phyloP scores from a whole-genome alignment of 2,113 vertebrate species.

The Speoplatyrhinus poulsoni region DNA sequence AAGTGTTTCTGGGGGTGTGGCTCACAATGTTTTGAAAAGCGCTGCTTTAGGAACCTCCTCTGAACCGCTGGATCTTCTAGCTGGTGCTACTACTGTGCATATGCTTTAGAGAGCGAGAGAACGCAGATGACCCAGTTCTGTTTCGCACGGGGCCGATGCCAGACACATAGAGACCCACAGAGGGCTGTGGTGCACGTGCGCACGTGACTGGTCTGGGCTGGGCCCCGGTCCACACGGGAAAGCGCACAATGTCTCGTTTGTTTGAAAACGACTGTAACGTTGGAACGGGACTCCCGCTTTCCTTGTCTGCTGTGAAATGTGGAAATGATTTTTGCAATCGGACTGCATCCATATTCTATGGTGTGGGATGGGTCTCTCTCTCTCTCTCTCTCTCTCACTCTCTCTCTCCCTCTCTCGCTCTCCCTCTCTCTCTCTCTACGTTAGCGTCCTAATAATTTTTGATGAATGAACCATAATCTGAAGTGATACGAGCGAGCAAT shows the following conservation, averaged over 20 bases:
- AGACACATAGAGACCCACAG: constrained; percentile 57
- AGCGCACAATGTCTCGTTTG: constrained; percentile 75
- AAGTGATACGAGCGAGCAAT: neutral
- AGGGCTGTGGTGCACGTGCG: constrained; percentile 66
- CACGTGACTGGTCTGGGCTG: constrained; percentile 71
- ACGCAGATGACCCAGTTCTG: constrained; percentile 74
- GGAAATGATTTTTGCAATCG: constrained; percentile 84
- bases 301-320: constrained; percentile 80
- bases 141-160: constrained; percentile 64
- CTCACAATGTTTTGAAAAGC: too few species aligned
- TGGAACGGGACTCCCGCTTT: constrained; percentile 61
- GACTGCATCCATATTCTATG: constrained; percentile 73
- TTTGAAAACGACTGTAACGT: constrained; percentile 69
- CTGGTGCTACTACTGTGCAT: neutral
- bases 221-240: constrained; percentile 67
- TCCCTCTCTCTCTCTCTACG: constrained; percentile 29
- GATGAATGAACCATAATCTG: neutral
- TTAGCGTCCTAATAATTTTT: neutral
- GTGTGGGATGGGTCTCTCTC: constrained; percentile 69
- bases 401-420: constrained; percentile 17
- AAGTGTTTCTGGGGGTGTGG: too few species aligned
- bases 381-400: constrained; percentile 21
- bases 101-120: constrained; percentile 46
- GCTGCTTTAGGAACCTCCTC: too few species aligned
- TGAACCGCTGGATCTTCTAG: too few species aligned